These are phyloP conservation scores for Apolygus lucorum DNA, from an alignment of 1,140 invertebrate species.

Conservation along the genomic window DNA sequence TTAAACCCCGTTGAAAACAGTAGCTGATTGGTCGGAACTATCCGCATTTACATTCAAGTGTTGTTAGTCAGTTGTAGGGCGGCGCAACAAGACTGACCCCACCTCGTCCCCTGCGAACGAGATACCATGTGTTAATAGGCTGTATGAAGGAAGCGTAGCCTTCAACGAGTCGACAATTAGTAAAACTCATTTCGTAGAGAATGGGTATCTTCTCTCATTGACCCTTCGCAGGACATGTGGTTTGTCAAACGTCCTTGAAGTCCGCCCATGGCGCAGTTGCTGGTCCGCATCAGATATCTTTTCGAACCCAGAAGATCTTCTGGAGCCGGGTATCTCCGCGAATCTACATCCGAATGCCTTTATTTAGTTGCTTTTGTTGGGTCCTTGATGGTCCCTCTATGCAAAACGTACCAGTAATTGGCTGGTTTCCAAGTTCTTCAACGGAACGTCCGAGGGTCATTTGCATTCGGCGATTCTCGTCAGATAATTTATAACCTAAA, in stretches of 20 bases:
- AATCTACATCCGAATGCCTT: background rate
- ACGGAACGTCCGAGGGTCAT: background rate
- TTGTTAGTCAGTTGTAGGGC: no score
- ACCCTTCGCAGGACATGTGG: background rate
- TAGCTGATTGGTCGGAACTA: no score
- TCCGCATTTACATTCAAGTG: no score
- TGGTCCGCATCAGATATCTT: no score
- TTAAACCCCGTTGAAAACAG: no score
- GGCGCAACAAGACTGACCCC: no score
- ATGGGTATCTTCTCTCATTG: background rate
- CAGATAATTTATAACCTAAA: background rate
- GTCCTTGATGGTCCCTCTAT: background rate
- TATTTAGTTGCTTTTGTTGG: background rate
- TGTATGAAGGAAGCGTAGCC: background rate
- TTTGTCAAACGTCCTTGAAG: no score
- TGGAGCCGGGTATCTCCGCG: no score
- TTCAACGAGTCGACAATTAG: background rate
- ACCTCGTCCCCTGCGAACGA: background rate
- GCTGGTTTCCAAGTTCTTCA: background rate
- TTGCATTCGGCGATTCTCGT: background rate
- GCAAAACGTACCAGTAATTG: background rate
- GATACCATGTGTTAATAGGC: background rate
- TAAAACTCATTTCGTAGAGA: background rate
- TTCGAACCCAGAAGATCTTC: no score
- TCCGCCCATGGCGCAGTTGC: no score